Evolutionary conservation across 2,113 vertebrate genomes (phyloP).

Genomic region (Euleptes europaea): DNA sequence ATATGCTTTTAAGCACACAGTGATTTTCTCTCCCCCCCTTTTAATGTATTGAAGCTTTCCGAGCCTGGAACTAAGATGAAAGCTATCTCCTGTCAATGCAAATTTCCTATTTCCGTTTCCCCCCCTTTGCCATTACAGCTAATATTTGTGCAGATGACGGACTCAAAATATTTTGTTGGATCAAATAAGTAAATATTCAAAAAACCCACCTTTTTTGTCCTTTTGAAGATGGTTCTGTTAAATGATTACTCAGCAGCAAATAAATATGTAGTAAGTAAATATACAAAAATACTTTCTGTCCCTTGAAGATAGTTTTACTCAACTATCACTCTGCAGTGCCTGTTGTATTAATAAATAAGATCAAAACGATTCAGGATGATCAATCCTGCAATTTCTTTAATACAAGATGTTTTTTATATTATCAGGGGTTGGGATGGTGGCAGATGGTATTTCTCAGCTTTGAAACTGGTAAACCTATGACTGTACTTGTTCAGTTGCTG

Average conservation of each 20-base stretch:
- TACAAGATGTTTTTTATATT: background rate
- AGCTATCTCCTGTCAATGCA: background rate
- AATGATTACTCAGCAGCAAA: background rate
- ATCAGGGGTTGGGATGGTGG: too few relatives aligned
- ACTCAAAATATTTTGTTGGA: background rate
- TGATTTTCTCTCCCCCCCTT: conserved; percentile 14
- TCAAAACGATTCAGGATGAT: background rate
- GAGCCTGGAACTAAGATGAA: background rate
- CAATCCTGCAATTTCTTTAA: background rate
- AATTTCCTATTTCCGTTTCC: background rate
- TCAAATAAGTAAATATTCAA: background rate
- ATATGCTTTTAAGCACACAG: background rate
- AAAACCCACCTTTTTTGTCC: background rate
- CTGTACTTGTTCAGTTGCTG: background rate
- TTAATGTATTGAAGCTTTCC: background rate
- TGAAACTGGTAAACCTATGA: background rate
- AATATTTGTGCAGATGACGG: background rate
- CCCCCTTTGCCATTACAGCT: background rate
- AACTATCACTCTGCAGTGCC: background rate
- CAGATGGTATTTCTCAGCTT: background rate
- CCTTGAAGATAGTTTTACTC: background rate
- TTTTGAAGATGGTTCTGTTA: background rate
- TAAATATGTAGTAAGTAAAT: background rate
- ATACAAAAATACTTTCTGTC: too few relatives aligned
- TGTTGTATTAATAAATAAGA: background rate